phyloP scores from a whole-genome alignment of 2,888 invertebrate species.

The Cataglyphis altisquamis region DNA sequence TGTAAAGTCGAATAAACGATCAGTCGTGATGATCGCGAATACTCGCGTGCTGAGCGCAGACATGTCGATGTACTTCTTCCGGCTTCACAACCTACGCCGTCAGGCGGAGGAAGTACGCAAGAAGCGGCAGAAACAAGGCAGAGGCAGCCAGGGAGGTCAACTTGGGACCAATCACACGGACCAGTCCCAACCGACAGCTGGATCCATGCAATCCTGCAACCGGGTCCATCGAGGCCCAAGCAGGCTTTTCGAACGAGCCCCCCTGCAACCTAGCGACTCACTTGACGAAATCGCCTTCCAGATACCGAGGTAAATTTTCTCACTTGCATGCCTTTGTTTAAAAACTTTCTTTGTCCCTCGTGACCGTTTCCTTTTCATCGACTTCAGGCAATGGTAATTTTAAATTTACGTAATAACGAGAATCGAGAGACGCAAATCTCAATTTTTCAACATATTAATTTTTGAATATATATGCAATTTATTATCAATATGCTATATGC shows the following conservation, averaged over 20 bases:
- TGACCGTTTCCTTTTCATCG: background rate
- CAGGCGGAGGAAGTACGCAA: slow-evolving; percentile 93
- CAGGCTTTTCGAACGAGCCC: slow-evolving; percentile 94
- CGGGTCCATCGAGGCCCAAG: slow-evolving; percentile 90
- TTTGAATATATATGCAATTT: background rate
- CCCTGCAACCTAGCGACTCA: slow-evolving; percentile 94
- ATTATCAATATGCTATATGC: background rate
- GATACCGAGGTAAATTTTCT: slow-evolving; percentile 92
- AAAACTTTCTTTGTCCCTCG: background rate
- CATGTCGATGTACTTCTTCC: slow-evolving; percentile 98
- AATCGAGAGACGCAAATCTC: background rate
- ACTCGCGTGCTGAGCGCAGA: slow-evolving; percentile 85
- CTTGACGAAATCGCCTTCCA: slow-evolving; percentile 96
- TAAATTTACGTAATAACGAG: background rate
- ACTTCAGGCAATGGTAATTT: background rate
- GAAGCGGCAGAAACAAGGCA: slow-evolving; percentile 87
- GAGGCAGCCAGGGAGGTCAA: slow-evolving; percentile 81
- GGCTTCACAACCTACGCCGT: slow-evolving; percentile 95
- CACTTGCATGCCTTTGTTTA: slow-evolving; percentile 31
- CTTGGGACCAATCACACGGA: slow-evolving; percentile 84
- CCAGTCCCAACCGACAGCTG: slow-evolving; percentile 85
- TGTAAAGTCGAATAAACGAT: background rate
- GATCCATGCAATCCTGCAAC: slow-evolving; percentile 86
- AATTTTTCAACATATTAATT: background rate
- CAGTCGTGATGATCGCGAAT: slow-evolving; percentile 59